These are phyloP conservation scores for Zosterops japonicus DNA, from an alignment of 2,113 vertebrate genomes.

Conservation along the genomic window DNA sequence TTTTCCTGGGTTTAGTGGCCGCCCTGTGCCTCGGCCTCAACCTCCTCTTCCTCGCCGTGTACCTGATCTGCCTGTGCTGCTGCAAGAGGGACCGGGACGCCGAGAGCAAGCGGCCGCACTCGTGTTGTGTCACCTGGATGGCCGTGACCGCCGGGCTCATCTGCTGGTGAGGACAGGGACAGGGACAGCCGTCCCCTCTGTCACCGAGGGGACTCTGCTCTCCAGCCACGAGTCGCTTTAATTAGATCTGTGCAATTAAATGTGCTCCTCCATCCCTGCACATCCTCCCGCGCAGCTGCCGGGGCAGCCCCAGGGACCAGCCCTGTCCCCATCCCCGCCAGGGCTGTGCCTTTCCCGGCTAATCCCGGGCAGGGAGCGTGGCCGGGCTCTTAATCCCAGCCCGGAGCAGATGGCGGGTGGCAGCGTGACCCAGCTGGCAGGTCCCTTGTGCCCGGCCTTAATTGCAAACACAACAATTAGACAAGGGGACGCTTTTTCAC, in stretches of 20 bases:
- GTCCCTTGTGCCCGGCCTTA: neutral
- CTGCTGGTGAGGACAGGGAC: conserved; percentile 83
- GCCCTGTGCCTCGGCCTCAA: conserved; percentile 88
- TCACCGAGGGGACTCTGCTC: accelerated
- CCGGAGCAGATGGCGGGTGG: conserved; percentile 26
- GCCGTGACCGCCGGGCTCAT: conserved; percentile 86
- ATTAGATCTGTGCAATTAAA: neutral
- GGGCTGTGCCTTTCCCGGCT: neutral
- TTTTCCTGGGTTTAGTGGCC: conserved; percentile 87
- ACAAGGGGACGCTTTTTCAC: neutral
- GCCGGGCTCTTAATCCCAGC: conserved; percentile 30
- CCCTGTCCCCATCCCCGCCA: neutral
- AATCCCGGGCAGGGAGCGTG: neutral
- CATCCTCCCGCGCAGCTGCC: neutral
- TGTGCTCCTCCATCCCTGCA: neutral
- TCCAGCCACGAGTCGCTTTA: neutral
- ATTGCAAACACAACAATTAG: neutral
- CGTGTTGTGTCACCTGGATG: conserved; percentile 91
- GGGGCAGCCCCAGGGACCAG: neutral
- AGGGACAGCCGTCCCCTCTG: neutral
- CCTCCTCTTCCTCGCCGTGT: conserved; percentile 83
- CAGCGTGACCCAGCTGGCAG: conserved; percentile 45
- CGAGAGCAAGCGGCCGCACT: conserved; percentile 80
- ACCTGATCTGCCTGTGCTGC: conserved; percentile 90
- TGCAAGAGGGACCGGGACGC: conserved; percentile 72